Evolutionary conservation across 2,888 invertebrate genomes (phyloP), one percentile per base, ranked within the genome.

Genomic region (Parnassius glacialis): DNA sequence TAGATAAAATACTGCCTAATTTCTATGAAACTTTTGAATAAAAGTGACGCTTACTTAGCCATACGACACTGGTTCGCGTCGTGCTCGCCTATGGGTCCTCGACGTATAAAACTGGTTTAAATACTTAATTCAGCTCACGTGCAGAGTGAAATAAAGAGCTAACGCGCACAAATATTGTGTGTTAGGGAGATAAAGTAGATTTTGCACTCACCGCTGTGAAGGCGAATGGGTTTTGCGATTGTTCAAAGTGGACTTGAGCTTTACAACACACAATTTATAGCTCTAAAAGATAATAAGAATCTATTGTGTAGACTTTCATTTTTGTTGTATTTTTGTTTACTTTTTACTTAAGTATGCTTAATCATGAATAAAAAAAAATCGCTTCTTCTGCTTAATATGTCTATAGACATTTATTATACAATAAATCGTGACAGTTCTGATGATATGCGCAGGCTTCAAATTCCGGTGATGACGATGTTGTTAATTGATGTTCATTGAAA

Each of bases 71-170:
- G 44, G 3, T 13, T 58, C 51, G 52, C 13, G 12, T 53, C 52
- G 52, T 53, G 1, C 10, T n/a, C 42, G 41, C n/a, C 7, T 16
- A 45, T 41, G 41, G 53, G n/a, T 20, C 52, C 12, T 25, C 41
- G n/a, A 13, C 25, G 47, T 54, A 54, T 54, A 59, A 59, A 59
- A 42, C n/a, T 43, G 12, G n/a, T 7, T 1, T 53, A 47, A 9
- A 47, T 59, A 55, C 54, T 55, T 60, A 54, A 60, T 60, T 60
- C 54, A 10, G 50, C 25, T 55, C 60, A 54, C 60, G 60, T 50
- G 10, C 60, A 9, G 13, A 43, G 43, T 50, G 54, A 60, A 60
- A 60, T 60, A 55, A 55, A 50, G 50, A 59, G 47, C 52, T 41
- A 13, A 13, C 10, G 41, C 41, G 53, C 59, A 60, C 53, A 59